Percentiles rank a stretch among this genome's conserved stretches.
phyloP scores from a whole-genome alignment of 1,140 invertebrate species.

The Centruroides sculpturatus region DNA sequence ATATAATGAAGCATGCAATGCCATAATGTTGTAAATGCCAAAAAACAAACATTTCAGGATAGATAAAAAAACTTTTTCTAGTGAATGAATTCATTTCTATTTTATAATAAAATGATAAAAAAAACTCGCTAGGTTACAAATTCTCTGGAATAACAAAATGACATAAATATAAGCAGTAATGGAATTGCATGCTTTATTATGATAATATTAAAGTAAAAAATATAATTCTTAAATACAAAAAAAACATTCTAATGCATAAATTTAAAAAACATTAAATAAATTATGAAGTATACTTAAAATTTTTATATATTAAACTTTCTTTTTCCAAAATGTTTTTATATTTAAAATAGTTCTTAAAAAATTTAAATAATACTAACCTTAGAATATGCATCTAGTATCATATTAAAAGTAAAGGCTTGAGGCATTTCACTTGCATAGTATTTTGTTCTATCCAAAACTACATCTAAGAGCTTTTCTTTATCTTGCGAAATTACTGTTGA shows the following conservation, averaged over 20 bases:
- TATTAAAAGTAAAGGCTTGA: slow-evolving; percentile 32
- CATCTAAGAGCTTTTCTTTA: slow-evolving; percentile 26
- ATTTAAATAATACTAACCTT: slow-evolving; percentile 23
- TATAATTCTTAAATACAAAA: not conserved
- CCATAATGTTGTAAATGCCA: no score
- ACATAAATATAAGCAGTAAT: no score
- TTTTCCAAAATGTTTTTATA: no score
- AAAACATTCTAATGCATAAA: not conserved
- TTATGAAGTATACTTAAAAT: not conserved
- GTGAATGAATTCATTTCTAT: no score
- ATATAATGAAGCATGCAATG: no score
- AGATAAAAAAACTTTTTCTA: no score
- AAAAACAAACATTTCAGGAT: no score
- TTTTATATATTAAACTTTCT: no score
- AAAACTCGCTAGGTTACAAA: no score
- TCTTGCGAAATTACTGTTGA: slow-evolving; percentile 33
- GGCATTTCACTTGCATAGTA: slow-evolving; percentile 38
- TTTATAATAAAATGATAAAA: no score
- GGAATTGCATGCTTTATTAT: not conserved
- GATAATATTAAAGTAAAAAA: not conserved
- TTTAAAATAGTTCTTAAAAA: not conserved
- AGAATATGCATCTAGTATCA: slow-evolving; percentile 32
- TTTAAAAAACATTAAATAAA: not conserved
- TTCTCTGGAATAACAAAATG: no score
- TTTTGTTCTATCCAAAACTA: slow-evolving; percentile 29